Evolutionary conservation across 2,797 vertebrate species (phyloP).

Genomic region (Chaetophractus vellerosus): DNA sequence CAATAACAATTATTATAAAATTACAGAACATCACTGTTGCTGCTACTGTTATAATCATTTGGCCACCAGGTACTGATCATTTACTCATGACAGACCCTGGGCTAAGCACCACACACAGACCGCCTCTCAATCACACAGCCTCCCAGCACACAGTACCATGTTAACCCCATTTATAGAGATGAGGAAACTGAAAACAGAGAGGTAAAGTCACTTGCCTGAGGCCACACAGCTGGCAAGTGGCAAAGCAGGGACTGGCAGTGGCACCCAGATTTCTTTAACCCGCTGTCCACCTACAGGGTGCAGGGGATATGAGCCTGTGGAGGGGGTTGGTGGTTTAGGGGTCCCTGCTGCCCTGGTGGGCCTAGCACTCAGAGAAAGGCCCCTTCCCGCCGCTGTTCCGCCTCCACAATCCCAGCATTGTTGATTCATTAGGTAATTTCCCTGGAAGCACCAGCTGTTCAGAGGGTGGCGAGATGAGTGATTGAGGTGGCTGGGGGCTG

Average conservation of each 20-base stretch:
- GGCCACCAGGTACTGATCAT: not conserved
- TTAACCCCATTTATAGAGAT: not conserved
- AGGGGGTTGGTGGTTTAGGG: not conserved
- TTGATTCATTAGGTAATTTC: conserved; percentile 94
- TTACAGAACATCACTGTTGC: too few relatives aligned
- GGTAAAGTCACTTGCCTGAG: not conserved
- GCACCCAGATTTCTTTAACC: not conserved
- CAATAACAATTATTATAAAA: not conserved
- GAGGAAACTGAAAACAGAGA: not conserved
- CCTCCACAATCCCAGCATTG: conserved; percentile 90
- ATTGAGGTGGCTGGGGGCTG: conserved; percentile 89
- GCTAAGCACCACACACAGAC: rapidly evolving
- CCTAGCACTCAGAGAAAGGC: conserved; percentile 84
- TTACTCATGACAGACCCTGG: rapidly evolving
- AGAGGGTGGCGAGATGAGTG: conserved; percentile 94
- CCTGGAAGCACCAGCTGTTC: conserved; percentile 97
- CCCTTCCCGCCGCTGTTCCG: conserved; percentile 89
- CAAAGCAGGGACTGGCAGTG: not conserved
- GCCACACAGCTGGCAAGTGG: not conserved
- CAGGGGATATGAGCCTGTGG: not conserved
- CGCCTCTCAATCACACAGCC: not conserved
- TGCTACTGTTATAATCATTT: too few relatives aligned
- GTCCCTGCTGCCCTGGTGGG: conserved; percentile 79
- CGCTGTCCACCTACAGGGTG: not conserved
- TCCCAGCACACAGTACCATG: rapidly evolving